Conservation (phyloP, 2,888 invertebrate species). For the Sycophila texana region DNA sequence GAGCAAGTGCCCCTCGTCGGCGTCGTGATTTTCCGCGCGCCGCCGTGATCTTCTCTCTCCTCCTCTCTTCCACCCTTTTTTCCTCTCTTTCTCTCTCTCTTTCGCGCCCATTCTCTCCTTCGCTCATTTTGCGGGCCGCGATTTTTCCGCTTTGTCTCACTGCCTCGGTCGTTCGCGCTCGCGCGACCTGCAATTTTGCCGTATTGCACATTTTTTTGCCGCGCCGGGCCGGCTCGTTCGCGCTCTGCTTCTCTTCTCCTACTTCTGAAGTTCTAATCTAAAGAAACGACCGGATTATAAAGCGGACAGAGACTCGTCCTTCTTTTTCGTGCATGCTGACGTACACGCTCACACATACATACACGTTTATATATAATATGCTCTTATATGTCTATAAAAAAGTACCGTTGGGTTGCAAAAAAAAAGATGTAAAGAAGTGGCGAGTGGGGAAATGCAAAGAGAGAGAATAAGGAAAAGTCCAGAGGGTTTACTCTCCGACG, state of each 20-base stretch:
- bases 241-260: neutral
- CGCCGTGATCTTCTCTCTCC: conserved; percentile 24
- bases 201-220: conserved; percentile 21
- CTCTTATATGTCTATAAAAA: neutral
- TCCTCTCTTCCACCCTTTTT: no score
- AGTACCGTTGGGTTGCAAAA: conserved; percentile 1
- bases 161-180: neutral
- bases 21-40: conserved; percentile 43
- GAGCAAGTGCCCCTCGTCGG: conserved; percentile 12
- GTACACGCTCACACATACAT: neutral
- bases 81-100: neutral
- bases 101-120: neutral
- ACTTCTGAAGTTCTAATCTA: conserved; percentile 40
- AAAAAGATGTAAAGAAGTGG: neutral
- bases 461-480: conserved; percentile 15
- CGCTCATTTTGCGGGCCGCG: neutral
- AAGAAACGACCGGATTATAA: conserved; percentile 31
- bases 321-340: neutral
- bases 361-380: neutral
- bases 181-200: neutral
- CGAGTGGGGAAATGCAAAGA: conserved; percentile 21
- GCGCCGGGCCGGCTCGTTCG: neutral
- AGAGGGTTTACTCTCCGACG: conserved; percentile 6
- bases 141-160: conserved; percentile 15
- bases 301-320: conserved; percentile 4